Percentiles rank a stretch among this genome's conserved stretches.
phyloP scores from a whole-genome alignment of 2,888 invertebrate genomes.

The Volucella zonaria region DNA sequence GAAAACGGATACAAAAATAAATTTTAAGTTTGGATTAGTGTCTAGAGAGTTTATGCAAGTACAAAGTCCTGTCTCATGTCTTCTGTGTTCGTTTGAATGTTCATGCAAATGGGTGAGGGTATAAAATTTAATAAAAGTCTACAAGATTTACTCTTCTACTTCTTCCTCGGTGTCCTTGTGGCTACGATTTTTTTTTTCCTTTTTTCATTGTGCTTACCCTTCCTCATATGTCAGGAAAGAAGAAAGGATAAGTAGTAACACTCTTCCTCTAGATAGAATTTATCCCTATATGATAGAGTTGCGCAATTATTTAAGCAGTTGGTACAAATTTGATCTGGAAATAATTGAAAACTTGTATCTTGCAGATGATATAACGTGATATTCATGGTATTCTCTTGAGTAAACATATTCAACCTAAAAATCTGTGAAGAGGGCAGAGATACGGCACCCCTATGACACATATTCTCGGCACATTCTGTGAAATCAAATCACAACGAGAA shows the following conservation, averaged over 20 bases:
- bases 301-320: conserved; percentile 44
- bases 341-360: conserved; percentile 61
- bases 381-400: conserved; percentile 13
- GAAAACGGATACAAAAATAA: conserved; percentile 46
- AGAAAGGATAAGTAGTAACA: conserved; percentile 19
- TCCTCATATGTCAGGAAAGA: neutral
- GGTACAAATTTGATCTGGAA: conserved; percentile 45
- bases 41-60: neutral
- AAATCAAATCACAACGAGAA: conserved; percentile 25
- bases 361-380: conserved; percentile 48
- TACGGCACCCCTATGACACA: neutral
- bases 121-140: conserved; percentile 41
- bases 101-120: conserved; percentile 26
- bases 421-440: neutral
- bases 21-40: conserved; percentile 40
- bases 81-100: conserved; percentile 3
- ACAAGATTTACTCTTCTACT: neutral
- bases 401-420: neutral
- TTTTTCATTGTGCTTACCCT: neutral
- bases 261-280: conserved; percentile 19
- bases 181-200: conserved; percentile 4
- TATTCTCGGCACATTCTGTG: neutral
- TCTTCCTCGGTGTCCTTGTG: neutral
- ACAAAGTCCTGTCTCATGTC: neutral
- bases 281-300: conserved; percentile 27